Percentiles rank a stretch among this genome's conserved stretches.
Conservation (phyloP, 2,888 invertebrate species). For the Halocaridina rubra region DNA sequence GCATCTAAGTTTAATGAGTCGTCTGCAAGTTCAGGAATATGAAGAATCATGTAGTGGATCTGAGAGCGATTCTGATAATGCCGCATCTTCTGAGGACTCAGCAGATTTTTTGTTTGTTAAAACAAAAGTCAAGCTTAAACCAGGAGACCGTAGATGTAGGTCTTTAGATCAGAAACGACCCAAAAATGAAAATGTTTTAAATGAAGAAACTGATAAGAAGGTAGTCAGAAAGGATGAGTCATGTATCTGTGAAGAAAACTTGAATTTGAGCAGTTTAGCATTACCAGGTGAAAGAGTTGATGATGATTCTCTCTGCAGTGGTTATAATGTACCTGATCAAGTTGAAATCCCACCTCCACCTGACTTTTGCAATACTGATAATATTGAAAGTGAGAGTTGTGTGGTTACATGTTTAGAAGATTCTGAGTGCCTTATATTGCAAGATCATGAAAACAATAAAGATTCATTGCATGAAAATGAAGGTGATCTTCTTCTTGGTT, state of each 20-base stretch:
- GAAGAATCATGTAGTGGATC: slow-evolving; percentile 38
- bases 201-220: background rate
- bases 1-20: slow-evolving; percentile 58
- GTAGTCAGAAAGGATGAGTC: background rate
- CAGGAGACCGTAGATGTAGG: slow-evolving; percentile 50
- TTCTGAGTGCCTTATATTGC: background rate
- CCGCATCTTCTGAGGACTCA: slow-evolving; percentile 21
- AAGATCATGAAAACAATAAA: background rate
- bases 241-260: slow-evolving; percentile 11
- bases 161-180: slow-evolving; percentile 46
- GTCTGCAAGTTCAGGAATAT: slow-evolving; percentile 39
- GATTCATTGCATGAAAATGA: background rate
- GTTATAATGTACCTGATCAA: background rate
- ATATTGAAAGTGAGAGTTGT: too few species aligned
- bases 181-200: slow-evolving; percentile 15
- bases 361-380: background rate
- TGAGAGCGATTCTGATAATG: slow-evolving; percentile 34
- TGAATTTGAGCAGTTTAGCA: slow-evolving; percentile 34
- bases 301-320: background rate
- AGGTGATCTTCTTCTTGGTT: slow-evolving; percentile 35
- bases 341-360: background rate
- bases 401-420: background rate
- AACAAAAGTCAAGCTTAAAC: slow-evolving; percentile 49
- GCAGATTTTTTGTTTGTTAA: slow-evolving; percentile 50
- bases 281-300: background rate